phyloP scores from a whole-genome alignment of 1,140 invertebrate species.

The Muscidifurax raptorellus region DNA sequence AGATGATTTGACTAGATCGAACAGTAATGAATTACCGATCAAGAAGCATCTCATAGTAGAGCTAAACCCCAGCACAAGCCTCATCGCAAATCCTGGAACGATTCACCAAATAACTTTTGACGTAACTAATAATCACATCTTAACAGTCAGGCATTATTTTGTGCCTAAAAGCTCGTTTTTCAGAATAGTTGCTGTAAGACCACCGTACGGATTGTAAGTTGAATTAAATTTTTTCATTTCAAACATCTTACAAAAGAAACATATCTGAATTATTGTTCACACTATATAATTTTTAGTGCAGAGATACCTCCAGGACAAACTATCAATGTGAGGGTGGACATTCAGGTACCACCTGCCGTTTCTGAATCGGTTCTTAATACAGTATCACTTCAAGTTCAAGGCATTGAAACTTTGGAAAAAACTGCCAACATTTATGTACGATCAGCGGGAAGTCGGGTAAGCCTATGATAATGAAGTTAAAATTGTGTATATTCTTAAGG shows the following conservation, averaged over 20 bases:
- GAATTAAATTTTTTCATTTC: background rate
- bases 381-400: constrained; percentile 74
- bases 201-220: constrained; percentile 23
- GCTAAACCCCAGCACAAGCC: constrained; percentile 58
- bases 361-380: constrained; percentile 75
- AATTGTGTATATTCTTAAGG: no score
- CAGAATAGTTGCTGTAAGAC: constrained; percentile 36
- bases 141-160: constrained; percentile 56
- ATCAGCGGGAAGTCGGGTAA: constrained; percentile 50
- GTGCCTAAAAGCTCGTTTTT: constrained; percentile 54
- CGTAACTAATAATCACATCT: constrained; percentile 61
- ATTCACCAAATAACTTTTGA: constrained; percentile 61
- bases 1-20: constrained; percentile 48
- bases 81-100: constrained; percentile 58
- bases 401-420: constrained; percentile 68
- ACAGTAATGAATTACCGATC: constrained; percentile 29
- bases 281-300: constrained; percentile 17
- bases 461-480: constrained; percentile 14
- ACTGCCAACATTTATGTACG: constrained; percentile 72
- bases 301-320: constrained; percentile 75
- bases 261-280: background rate
- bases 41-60: constrained; percentile 60
- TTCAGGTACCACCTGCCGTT: constrained; percentile 72
- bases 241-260: background rate
- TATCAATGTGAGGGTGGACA: constrained; percentile 74